phyloP scores from a whole-genome alignment of 2,113 vertebrate species.

The Octodon degus region DNA sequence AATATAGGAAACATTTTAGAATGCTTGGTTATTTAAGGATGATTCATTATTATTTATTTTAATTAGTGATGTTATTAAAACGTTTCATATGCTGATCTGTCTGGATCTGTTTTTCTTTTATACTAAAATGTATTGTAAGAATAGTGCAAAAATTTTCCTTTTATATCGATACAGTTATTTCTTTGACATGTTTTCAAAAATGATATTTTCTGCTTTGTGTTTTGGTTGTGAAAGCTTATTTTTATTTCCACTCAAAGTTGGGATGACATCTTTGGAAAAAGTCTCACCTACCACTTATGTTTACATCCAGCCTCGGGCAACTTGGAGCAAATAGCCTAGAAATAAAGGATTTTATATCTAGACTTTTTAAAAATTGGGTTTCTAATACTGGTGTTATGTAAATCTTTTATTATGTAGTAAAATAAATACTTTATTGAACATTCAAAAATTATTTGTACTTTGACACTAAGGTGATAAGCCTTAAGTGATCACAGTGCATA shows the following conservation, averaged over 20 bases:
- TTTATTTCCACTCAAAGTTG: neutral
- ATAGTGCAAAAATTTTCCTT: neutral
- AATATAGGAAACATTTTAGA: neutral
- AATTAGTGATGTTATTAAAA: constrained; percentile 2
- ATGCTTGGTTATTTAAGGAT: neutral
- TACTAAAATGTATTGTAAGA: constrained; percentile 5
- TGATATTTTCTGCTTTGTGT: neutral
- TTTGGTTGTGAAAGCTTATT: constrained; percentile 31
- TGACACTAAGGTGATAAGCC: constrained; percentile 4
- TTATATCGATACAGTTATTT: constrained; percentile 29
- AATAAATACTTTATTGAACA: neutral
- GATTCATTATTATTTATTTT: neutral
- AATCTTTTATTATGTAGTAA: constrained; percentile 50
- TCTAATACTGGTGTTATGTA: neutral
- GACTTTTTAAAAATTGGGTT: neutral
- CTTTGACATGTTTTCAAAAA: constrained; percentile 49
- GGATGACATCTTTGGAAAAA: no score
- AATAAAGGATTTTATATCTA: constrained; percentile 9
- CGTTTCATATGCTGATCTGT: neutral
- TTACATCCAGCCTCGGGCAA: no score
- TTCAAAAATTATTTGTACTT: constrained; percentile 16
- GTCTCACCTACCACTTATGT: no score
- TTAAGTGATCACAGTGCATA: constrained; percentile 3
- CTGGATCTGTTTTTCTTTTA: neutral
- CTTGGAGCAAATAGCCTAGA: no score